Base-by-base conservation (phyloP, 2,888 invertebrate genomes). In the Drosophila atripex region DNA sequence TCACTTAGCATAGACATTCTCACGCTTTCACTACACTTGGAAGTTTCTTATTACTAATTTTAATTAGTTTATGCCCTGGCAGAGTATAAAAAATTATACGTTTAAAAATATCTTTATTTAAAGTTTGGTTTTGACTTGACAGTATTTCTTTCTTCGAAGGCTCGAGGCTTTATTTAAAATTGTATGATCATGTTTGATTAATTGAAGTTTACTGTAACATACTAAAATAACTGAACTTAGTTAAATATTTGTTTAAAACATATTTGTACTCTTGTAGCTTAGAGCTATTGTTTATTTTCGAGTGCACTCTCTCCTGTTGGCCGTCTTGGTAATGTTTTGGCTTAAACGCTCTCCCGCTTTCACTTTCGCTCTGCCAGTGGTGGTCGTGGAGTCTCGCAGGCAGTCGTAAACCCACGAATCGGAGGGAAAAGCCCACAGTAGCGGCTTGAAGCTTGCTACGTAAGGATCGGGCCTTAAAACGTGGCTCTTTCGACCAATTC, bases 361-460 rank as follows among this genome's bases (percentile, higher is more conserved):
- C 28, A 16, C 18, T 52, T 28, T 18, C 61, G 23, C 25, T 51
- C 30, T 14, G 28, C 23, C 5, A 7, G 8, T 3, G 35, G 23
- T 28, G 35, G 25, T 28, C 7, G 21, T 16, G n/a, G 12, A 50
- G 32, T 23, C 50, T 55, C 14, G 18, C 30, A 21, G 68, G 71
- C 64, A 71, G 66, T 63, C 53, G 71, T 76, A 50, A 60, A 63
- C 52, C 41, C 45, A 49, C 51, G 45, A 59, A 25, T 56, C 54
- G 45, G 51, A 54, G 41, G 61, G 43, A 21, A 61, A 63, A 38
- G 56, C 41, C 69, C 55, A 74, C 78, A 89, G 89, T 89, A 79
- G 87, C 78, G 76, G 71, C 74, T 68, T 65, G 73, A 71, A 80
- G 83, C 83, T 88, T 77, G 77, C 75, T 71, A 80, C 77, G 86